Base-by-base conservation (phyloP, 2,888 invertebrate species). In the Epirrita christyi region DNA sequence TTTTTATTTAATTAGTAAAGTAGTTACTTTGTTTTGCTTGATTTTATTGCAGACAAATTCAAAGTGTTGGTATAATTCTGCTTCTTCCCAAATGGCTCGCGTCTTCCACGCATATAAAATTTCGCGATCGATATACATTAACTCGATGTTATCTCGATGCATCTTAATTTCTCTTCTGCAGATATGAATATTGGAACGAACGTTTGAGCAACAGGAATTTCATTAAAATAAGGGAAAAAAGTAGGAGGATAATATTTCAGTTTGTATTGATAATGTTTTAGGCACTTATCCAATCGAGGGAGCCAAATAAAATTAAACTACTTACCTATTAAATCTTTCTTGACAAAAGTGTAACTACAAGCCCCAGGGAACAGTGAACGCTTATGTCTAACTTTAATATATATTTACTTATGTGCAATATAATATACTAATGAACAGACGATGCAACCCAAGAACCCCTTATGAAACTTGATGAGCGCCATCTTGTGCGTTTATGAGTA, bases 71-170 rank as follows among this genome's bases (percentile, higher is more conserved):
- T 7, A 42, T 42, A 36, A 54, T 37, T 13, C 8, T 21, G 15
- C 21, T 8, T 37, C 29, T 21, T 21, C 34, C 27, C 50, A 36
- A 46, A 29, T 40, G 11, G 15, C 14, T 40, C 9, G 10, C 21
- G 21, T 40, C 27, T 81, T 77, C 80, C 83, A 82, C 82, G 83
- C 78, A 67, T 83, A 83, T 85, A 80, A 78, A 71, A 78, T 85
- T 85, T 82, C 84, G 76, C 83, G 73, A 81, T 82, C 79, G 75
- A 75, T 73, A 75, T 72, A 74, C 75, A 76, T 79, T 78, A 76
- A 76, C 66, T 58, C 69, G 83, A 82, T 82, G 68, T 79, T 83
- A 84, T 85, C 83, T 64, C 62, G 63, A 59, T 72, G 74, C 78
- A 78, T 81, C 83, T 80, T 79, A 73, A 80, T 80, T 75, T 76